Base-by-base conservation (phyloP, 2,113 vertebrate genomes). In the Pogona vitticeps region DNA sequence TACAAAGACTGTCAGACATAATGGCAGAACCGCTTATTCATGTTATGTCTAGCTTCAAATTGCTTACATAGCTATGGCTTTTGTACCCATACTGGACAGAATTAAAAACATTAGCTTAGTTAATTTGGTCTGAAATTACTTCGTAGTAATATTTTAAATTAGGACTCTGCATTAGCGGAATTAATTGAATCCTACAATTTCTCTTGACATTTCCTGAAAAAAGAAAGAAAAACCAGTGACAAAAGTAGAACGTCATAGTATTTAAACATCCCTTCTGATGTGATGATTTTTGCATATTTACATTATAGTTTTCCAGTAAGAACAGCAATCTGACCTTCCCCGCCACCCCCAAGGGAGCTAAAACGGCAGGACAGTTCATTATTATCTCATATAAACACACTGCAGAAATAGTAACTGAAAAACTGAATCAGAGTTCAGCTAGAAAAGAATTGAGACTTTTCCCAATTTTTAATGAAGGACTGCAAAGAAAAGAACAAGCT, bases 161-260 rank as follows among this genome's bases (percentile, higher is more conserved):
- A 38, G 31, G 76, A 77, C 6, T 80, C 88, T 76, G 81, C 21
- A 20, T 70, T 2, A 21, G 1, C 1, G 26, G n/a, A 40, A 1
- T 13, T 31, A 73, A 61, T 65, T 91, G 91, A 98, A 98, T 81
- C 94, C 91, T 88, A 94, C 40, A 71, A 97, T 95, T 94, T 98
- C 97, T 82, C 92, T 94, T 82, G 96, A 93, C 96, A 98, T 94
- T 90, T 96, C 97, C 98, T 98, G 91, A n/a, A 88, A 88, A 92
- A 86, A 36, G 79, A 71, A 68, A 86, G 86, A 86, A 90, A 7
- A 0, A 73, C 13, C 8, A 79, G 40, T 90, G 20, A 88, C 9
- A 75, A 72, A 86, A 72, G 17, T 31, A 84, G 38, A 76, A 20
- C 58, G 9, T 23, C 59, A 73, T 10, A 76, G 58, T 21, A 72